These are phyloP conservation scores for Himalopsyche tibetana DNA, from an alignment of 2,888 invertebrate species.

Conservation along the genomic window DNA sequence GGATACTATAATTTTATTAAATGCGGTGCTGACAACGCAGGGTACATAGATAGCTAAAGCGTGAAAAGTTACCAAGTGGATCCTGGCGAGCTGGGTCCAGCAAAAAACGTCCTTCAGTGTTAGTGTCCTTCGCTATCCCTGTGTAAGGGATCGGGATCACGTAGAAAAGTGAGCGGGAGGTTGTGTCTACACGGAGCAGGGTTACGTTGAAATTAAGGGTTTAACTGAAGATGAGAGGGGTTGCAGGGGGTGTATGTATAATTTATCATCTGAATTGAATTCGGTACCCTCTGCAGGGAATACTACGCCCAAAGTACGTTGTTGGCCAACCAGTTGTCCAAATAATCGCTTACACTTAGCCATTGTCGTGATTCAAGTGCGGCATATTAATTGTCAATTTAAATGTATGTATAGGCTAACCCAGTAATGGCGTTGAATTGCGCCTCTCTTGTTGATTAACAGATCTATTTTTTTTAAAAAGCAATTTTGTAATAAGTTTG, in stretches of 20 bases:
- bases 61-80: background rate
- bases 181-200: constrained; percentile 34
- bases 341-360: background rate
- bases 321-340: background rate
- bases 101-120: background rate
- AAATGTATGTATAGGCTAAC: too few relatives aligned
- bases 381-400: too few relatives aligned
- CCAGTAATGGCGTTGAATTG: background rate
- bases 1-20: too few relatives aligned
- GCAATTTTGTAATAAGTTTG: too few relatives aligned
- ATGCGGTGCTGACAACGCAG: too few relatives aligned
- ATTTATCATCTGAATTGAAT: constrained; percentile 34
- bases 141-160: background rate
- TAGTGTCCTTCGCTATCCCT: background rate
- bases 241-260: constrained; percentile 13
- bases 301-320: constrained; percentile 25
- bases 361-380: background rate
- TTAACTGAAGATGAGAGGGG: constrained; percentile 19
- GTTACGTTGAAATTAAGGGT: constrained; percentile 28
- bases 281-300: constrained; percentile 31
- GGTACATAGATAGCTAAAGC: too few relatives aligned
- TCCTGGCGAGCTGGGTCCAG: background rate
- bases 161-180: constrained; percentile 6
- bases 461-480: too few relatives aligned
- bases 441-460: background rate